Evolutionary conservation across 2,888 invertebrate species (phyloP).

Genomic region (Lepidochrysops patricia): DNA sequence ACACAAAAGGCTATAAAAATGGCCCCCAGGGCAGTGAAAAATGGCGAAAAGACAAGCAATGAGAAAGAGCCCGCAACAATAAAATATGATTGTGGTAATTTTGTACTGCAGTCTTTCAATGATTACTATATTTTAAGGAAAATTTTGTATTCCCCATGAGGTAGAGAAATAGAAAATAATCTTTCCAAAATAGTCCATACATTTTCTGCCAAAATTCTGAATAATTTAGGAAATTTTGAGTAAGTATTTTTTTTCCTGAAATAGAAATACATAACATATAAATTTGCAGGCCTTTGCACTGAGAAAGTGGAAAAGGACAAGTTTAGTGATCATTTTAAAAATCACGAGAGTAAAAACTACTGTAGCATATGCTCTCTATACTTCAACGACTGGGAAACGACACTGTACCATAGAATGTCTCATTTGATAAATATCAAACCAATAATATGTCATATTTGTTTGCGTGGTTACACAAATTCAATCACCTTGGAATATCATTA

Average conservation of each 20-base stretch:
- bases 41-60: not conserved
- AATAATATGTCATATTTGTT: not conserved
- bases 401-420: not conserved
- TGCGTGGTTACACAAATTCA: not conserved
- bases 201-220: no score
- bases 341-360: conserved; percentile 30
- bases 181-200: no score
- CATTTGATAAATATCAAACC: not conserved
- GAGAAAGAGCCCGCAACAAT: not conserved
- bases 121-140: no score
- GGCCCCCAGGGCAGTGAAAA: not conserved
- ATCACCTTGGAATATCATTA: not conserved
- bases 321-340: conserved; percentile 36
- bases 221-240: no score
- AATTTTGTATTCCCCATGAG: no score
- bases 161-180: not conserved
- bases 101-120: no score
- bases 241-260: no score
- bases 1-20: not conserved
- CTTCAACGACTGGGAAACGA: not conserved
- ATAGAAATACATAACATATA: no score
- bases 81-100: not conserved
- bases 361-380: conserved; percentile 27
- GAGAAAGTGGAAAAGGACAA: conserved; percentile 26
- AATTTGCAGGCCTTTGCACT: conserved; percentile 36